Conservation (phyloP, 2,888 invertebrate species). For the Drosophila cognata region DNA sequence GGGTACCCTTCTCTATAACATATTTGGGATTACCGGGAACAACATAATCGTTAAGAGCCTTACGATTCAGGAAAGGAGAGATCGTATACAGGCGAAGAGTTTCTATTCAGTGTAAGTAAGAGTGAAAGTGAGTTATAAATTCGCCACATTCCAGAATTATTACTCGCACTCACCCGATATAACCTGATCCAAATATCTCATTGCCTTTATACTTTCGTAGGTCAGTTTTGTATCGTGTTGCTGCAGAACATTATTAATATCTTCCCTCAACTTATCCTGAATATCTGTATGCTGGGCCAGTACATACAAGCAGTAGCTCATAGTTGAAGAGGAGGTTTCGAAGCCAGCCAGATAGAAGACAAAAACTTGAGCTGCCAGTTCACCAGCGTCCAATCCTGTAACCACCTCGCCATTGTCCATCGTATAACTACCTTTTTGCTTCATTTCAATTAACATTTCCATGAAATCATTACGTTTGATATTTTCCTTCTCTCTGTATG, state of each 20-base stretch:
- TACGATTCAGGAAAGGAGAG: conserved; percentile 86
- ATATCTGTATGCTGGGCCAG: too few species aligned
- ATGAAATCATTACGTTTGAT: too few species aligned
- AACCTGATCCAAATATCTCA: conserved; percentile 85
- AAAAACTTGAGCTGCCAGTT: too few species aligned
- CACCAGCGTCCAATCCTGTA: too few species aligned
- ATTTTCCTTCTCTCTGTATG: too few species aligned
- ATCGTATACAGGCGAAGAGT: conserved; percentile 87
- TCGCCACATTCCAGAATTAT: neutral
- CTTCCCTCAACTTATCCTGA: conserved; percentile 83
- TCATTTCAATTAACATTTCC: too few species aligned
- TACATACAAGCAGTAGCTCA: too few species aligned
- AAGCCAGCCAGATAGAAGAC: too few species aligned
- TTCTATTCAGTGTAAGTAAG: too few species aligned
- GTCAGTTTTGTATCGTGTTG: conserved; percentile 83
- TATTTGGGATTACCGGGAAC: conserved; percentile 86
- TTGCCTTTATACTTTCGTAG: conserved; percentile 82
- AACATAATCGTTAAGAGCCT: conserved; percentile 86
- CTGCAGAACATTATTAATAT: conserved; percentile 83
- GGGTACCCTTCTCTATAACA: conserved; percentile 85
- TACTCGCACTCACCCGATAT: conserved; percentile 82
- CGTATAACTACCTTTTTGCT: too few species aligned
- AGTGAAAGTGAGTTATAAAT: neutral
- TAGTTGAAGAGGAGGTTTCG: too few species aligned
- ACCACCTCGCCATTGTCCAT: too few species aligned